Evolutionary conservation across 92 coral and sea anemone genomes (phyloP).

Genomic region (Zoanthus gigantus): DNA sequence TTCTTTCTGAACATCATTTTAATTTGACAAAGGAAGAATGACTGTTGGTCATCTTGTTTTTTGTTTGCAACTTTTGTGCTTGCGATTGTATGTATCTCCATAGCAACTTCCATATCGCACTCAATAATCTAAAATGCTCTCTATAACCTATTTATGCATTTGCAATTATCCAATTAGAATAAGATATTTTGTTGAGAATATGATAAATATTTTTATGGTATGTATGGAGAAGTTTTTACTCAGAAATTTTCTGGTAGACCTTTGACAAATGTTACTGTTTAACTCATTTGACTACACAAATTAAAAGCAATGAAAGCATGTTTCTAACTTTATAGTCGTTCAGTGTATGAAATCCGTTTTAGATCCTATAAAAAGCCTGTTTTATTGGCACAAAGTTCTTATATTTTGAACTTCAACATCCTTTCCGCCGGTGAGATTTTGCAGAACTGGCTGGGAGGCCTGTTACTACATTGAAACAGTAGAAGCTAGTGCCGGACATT

Average conservation of each 20-base stretch:
- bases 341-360: constrained; percentile 13
- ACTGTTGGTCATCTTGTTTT: constrained; percentile 7
- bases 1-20: constrained; percentile 3
- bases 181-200: constrained; percentile 8
- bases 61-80: constrained; percentile 10
- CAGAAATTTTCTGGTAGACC: neutral
- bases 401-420: constrained; percentile 20
- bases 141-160: constrained; percentile 18
- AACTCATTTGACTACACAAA: constrained; percentile 10
- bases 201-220: constrained; percentile 1
- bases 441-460: neutral
- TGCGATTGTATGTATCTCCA: constrained; percentile 1
- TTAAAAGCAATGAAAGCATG: constrained; percentile 22
- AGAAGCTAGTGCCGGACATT: constrained; percentile 2
- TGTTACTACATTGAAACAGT: constrained; percentile 13
- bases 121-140: constrained; percentile 10
- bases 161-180: constrained; percentile 9
- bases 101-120: constrained; percentile 12
- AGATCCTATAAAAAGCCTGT: constrained; percentile 15
- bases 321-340: constrained; percentile 20
- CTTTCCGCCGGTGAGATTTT: constrained; percentile 8
- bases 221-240: constrained; percentile 9
- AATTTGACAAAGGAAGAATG: neutral
- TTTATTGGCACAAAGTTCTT: constrained; percentile 25
- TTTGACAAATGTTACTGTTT: constrained; percentile 6